Percentiles rank a stretch among this genome's conserved stretches.
phyloP scores from a whole-genome alignment of 2,113 vertebrate genomes.

The Microtus oregoni region DNA sequence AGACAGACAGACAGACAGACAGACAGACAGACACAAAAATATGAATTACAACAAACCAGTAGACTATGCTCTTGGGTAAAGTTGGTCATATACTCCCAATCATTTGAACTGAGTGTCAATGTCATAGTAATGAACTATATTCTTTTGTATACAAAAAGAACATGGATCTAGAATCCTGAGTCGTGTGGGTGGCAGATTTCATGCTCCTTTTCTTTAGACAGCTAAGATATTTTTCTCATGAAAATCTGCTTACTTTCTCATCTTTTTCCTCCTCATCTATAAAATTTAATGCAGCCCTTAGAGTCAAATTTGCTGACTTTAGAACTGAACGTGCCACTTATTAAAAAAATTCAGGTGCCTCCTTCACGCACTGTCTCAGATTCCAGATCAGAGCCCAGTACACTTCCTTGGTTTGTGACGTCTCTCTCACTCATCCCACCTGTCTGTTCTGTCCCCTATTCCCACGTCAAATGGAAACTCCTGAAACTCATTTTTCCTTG shows the following conservation, averaged over 20 bases:
- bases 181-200: not conserved
- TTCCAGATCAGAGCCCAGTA: not conserved
- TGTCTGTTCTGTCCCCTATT: not conserved
- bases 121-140: not conserved
- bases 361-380: not conserved
- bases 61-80: not conserved
- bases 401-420: not conserved
- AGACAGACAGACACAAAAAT: not conserved
- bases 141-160: not conserved
- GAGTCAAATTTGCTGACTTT: not conserved
- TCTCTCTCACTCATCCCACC: not conserved
- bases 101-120: constrained; percentile 9
- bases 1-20: not conserved
- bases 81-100: not conserved
- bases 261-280: not conserved
- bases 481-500: constrained; percentile 3
- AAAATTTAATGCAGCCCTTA: not conserved
- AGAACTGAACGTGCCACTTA: not conserved
- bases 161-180: not conserved
- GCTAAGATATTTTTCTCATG: not conserved
- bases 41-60: not conserved
- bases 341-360: not conserved
- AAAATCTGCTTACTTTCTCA: not conserved
- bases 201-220: not conserved
- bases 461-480: not conserved